Evolutionary conservation across 2,888 invertebrate species (phyloP), one percentile per base, ranked within the genome.

Genomic region (Sphaerophoria rueppellii): DNA sequence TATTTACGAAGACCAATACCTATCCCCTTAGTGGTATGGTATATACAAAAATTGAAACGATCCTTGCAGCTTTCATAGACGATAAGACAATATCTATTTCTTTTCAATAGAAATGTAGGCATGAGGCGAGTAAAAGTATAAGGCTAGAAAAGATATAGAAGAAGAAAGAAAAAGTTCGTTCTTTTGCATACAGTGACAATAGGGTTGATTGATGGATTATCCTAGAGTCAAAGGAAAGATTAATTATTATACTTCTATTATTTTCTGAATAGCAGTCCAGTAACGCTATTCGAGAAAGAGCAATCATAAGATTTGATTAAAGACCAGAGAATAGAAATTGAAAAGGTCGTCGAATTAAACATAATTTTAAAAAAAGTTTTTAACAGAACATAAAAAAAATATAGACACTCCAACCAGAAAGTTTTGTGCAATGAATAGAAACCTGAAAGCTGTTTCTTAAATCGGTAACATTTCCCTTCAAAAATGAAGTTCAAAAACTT

Each of bases 121-220:
- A n/a, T 24, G 40, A 4, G 40, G 40, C 60, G 6, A 43, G 60
- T 24, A n/a, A 54, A 67, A 52, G 11, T 37, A 65, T 67, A 40
- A 37, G 52, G 52, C 12, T 37, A 5, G 37, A 4, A 50, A 37
- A 32, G 37, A 34, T 24, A 43, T 32, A 32, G 54, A 54, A 24
- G 40, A 40, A 9, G 40, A 63, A 80, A 74, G 69, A 48, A 67
- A 67, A 43, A 54, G 35, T 65, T 65, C 16, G 40, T 37, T 70
- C 54, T 37, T 55, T 60, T 43, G 34, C 60, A 69, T 54, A 54
- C 2, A 43, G 35, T 35, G 52, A 61, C 57, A 76, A 46, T 32
- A 24, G 54, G 46, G 46, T 76, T 60, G 54, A 76, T 70, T 70
- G 48, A 34, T 69, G 52, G 60, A 46, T 40, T 40, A 61, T 57